Conservation (phyloP, 1,140 invertebrate species). For the Glossosoma conforme region DNA sequence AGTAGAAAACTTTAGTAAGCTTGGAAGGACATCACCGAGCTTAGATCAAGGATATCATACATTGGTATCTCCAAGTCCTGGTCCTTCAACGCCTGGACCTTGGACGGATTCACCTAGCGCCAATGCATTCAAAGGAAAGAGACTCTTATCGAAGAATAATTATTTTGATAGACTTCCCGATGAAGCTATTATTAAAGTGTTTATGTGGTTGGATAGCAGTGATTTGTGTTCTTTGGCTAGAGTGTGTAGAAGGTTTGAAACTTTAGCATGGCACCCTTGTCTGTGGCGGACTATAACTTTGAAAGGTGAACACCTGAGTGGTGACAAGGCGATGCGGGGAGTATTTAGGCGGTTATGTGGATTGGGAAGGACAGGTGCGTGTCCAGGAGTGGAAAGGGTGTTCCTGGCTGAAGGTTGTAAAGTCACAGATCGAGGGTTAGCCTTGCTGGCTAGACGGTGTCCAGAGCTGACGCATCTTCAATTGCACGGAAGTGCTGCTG, state of each 20-base stretch:
- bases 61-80: constrained; percentile 54
- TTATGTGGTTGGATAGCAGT: constrained; percentile 67
- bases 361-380: constrained; percentile 52
- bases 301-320: constrained; percentile 58
- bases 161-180: constrained; percentile 53
- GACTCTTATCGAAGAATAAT: constrained; percentile 34
- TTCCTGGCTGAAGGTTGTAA: constrained; percentile 67
- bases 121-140: constrained; percentile 30
- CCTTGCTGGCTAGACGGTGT: constrained; percentile 62
- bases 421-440: constrained; percentile 70
- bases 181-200: constrained; percentile 57
- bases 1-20: constrained; percentile 40
- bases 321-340: constrained; percentile 64
- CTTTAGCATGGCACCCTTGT: constrained; percentile 71
- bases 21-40: constrained; percentile 51
- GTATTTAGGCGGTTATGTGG: constrained; percentile 57
- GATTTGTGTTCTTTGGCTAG: constrained; percentile 69
- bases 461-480: constrained; percentile 69
- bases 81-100: constrained; percentile 35
- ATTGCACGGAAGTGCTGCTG: constrained; percentile 60
- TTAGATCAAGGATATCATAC: constrained; percentile 69
- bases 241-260: constrained; percentile 72
- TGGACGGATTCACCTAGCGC: constrained; percentile 34
- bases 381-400: constrained; percentile 59
- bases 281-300: constrained; percentile 70